Evolutionary conservation across 2,888 invertebrate genomes (phyloP).

Genomic region (Junonia oenone): DNA sequence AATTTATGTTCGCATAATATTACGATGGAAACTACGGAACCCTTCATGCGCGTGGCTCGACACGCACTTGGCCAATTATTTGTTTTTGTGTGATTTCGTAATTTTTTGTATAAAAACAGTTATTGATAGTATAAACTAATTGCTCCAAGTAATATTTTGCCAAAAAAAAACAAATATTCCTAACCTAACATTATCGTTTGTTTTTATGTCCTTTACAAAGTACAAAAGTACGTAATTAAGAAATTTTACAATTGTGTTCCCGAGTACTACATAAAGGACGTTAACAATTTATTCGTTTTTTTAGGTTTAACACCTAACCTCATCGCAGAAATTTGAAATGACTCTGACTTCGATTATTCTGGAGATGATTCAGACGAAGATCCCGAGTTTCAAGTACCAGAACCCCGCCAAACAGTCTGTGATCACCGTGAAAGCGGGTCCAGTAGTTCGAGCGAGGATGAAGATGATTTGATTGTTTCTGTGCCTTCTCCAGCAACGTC

Average conservation of each 20-base stretch:
- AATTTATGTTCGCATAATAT: no score
- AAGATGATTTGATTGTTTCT: neutral
- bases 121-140: no score
- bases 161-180: neutral
- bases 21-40: no score
- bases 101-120: no score
- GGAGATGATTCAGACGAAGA: neutral
- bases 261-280: neutral
- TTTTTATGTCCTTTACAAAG: neutral
- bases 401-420: neutral
- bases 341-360: neutral
- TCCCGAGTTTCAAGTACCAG: neutral
- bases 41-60: no score
- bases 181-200: neutral
- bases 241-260: neutral
- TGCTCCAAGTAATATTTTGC: no score
- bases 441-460: neutral
- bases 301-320: no score
- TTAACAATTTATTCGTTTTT: neutral
- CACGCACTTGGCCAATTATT: no score
- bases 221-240: neutral
- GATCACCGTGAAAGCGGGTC: neutral
- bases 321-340: neutral
- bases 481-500: neutral
- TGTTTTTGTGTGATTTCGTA: no score